phyloP scores from a whole-genome alignment of 2,113 vertebrate genomes.

The Nycticebus coucang region DNA sequence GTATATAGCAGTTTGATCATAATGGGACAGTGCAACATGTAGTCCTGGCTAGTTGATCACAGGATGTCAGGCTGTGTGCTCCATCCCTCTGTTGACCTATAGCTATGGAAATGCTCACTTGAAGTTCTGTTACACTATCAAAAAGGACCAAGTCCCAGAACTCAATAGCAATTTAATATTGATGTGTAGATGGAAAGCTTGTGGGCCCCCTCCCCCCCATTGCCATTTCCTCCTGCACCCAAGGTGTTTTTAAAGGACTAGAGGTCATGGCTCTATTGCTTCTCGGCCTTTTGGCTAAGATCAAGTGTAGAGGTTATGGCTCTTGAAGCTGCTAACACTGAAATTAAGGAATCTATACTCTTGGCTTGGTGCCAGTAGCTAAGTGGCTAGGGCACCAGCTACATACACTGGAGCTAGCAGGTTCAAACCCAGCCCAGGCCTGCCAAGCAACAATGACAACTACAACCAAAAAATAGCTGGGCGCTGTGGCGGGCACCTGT shows the following conservation, averaged over 20 bases:
- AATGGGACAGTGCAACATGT: accelerated
- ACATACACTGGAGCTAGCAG: no score
- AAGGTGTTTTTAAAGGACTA: neutral
- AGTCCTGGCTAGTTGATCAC: neutral
- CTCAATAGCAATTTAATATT: neutral
- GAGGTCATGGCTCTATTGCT: neutral
- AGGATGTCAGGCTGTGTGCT: neutral
- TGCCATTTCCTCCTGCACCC: neutral
- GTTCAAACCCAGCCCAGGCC: no score
- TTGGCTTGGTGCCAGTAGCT: neutral
- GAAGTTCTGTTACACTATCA: neutral
- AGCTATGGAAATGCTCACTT: neutral
- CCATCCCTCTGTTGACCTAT: neutral
- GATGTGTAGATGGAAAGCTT: neutral
- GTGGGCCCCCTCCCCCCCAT: neutral
- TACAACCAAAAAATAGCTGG: no score
- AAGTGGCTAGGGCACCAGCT: no score
- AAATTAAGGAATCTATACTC: neutral
- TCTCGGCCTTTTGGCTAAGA: no score
- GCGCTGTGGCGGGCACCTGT: no score
- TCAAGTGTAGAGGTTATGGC: neutral
- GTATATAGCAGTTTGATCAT: neutral
- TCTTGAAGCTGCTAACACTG: neutral
- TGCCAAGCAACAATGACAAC: no score
- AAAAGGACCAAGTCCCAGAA: neutral